Evolutionary conservation across 2,113 vertebrate species (phyloP), one percentile per base, ranked within the genome.

Genomic region (Nothocercus nigrocapillus): DNA sequence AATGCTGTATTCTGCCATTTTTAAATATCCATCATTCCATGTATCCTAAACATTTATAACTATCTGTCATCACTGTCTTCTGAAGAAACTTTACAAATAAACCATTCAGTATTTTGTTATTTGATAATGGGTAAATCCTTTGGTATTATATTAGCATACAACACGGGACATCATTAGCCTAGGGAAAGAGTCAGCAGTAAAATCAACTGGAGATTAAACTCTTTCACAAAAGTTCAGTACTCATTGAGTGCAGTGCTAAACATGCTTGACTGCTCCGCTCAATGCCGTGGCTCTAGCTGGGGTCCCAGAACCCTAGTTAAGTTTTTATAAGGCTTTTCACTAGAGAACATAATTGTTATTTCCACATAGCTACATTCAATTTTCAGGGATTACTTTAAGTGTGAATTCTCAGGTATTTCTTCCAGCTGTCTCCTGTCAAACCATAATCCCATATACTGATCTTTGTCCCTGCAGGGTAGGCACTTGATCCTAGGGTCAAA

Each of bases 341-440:
- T 94, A 95, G 85, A 88, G 79, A 96, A 88, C 83, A 91, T 97
- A 95, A 96, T 85, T 96, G 84, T 94, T 96, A 96, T 93, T 97
- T 98, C 96, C 91, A 96, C 66, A 79, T 96, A 96, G 79, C 81
- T 89, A 93, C 62, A 91, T 91, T 96, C 87, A 96, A 96, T 98
- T 98, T 98, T 98, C 95, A 96, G 91, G 96, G 96, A 97, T 97
- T 97, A 97, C 93, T 97, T 94, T 70, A 97, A 96, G 96, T 97
- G 97, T 97, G 96, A 98, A 98, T 96, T 97, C 90, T 94, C 96
- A 96, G 95, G 95, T 97, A 95, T 97, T 98, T 97, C 92, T 98
- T 98, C 97, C 98, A 98, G 98, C 97, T 97, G 98, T 92, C 96
- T 97, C 96, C 94, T 97, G 96, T 99, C 96, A 98, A 96, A 69